Evolutionary conservation across 30 jellyfish, hydroid and myxozoan species (phyloP).

Genomic region (Sanderia malayensis): DNA sequence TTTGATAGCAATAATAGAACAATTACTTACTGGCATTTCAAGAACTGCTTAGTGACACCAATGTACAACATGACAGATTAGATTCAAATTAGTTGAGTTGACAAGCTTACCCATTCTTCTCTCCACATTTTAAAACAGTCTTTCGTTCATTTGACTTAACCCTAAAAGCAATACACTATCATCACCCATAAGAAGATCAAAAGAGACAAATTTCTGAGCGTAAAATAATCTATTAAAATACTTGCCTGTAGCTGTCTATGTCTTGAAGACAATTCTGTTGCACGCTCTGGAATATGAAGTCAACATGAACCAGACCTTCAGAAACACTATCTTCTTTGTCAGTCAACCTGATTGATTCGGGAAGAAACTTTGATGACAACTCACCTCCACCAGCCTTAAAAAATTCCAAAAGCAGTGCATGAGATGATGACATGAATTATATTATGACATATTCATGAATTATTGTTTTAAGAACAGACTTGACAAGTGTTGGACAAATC

Average conservation of each 20-base stretch:
- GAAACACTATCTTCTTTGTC: not conserved
- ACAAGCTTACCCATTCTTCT: not conserved
- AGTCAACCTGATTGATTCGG: not conserved
- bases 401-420: too few species aligned
- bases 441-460: too few species aligned
- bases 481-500: too few species aligned
- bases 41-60: not conserved
- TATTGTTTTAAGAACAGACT: too few species aligned
- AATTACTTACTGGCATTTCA: not conserved
- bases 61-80: not conserved
- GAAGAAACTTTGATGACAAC: not conserved
- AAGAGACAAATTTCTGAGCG: too few species aligned
- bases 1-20: not conserved
- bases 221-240: too few species aligned
- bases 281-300: not conserved
- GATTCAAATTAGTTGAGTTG: not conserved
- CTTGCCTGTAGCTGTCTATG: not conserved
- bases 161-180: too few species aligned
- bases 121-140: not conserved
- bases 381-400: slow-evolving; percentile 1
- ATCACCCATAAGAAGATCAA: too few species aligned
- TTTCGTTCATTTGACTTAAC: too few species aligned
- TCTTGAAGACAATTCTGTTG: not conserved
- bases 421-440: too few species aligned
- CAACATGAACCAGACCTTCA: not conserved